Percentiles rank a stretch among this genome's conserved stretches.
These are phyloP conservation scores for Uropsilus gracilis DNA, from an alignment of 2,113 vertebrate genomes.

Conservation along the genomic window DNA sequence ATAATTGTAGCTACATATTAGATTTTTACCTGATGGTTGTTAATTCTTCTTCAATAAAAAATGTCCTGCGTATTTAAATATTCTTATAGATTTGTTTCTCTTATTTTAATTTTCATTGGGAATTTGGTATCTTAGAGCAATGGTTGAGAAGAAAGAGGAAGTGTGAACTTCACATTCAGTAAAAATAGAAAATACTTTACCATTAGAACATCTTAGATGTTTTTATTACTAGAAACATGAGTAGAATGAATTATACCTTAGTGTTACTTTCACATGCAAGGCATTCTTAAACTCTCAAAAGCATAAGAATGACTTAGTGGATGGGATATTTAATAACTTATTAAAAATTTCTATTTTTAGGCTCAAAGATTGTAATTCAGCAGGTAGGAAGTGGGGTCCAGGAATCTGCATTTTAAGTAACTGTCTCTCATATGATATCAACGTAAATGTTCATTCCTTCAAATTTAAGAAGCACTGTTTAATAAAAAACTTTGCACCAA, in stretches of 20 bases:
- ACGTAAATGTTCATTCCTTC: not conserved
- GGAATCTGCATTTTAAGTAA: not conserved
- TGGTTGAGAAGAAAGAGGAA: not conserved
- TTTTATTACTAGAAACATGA: not conserved
- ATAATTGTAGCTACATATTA: not conserved
- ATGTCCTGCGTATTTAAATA: not conserved
- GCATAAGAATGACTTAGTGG: not conserved
- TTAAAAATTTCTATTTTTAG: not conserved
- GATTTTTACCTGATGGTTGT: not conserved
- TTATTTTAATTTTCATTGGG: constrained; percentile 32
- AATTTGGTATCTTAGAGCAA: not conserved
- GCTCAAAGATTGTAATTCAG: not conserved
- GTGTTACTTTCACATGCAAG: not conserved
- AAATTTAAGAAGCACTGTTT: not conserved
- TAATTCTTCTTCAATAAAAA: not conserved
- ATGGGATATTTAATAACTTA: not conserved
- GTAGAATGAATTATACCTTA: not conserved
- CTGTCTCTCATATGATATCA: not conserved
- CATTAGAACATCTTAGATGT: not conserved
- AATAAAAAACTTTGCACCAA: not conserved
- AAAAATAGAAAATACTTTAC: constrained; percentile 41
- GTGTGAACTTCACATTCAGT: not conserved
- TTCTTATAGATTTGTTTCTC: not conserved
- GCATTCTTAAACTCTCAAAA: not conserved
- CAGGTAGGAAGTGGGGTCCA: not conserved